These are phyloP conservation scores for Conus betulinus DNA, from an alignment of 1,140 invertebrate species.

Conservation along the genomic window DNA sequence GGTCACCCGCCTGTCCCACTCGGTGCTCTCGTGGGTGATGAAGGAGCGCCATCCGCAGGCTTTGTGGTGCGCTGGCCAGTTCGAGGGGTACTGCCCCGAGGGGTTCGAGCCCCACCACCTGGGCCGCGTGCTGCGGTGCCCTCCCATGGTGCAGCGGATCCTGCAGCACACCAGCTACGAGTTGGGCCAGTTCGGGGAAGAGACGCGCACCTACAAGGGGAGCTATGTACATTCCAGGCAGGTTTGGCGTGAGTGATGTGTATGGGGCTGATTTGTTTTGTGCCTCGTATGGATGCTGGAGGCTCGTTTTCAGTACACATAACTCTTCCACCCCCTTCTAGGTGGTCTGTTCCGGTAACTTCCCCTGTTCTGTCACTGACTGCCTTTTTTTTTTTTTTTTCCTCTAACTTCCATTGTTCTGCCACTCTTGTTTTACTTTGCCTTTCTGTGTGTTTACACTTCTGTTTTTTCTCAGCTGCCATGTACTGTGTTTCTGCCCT, in stretches of 20 bases:
- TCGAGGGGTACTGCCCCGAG: constrained; percentile 15
- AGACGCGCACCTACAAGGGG: neutral
- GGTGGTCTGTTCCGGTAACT: too few species aligned
- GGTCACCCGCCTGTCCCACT: neutral
- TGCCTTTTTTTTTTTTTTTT: too few species aligned
- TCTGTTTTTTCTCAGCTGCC: too few species aligned
- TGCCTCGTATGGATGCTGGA: too few species aligned
- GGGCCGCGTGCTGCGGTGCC: constrained; percentile 41
- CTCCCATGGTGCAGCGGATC: constrained; percentile 41
- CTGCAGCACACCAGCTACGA: constrained; percentile 31
- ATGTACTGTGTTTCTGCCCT: too few species aligned
- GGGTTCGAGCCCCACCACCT: constrained; percentile 18
- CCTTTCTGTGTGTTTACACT: too few species aligned
- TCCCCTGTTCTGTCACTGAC: too few species aligned
- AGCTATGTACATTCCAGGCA: neutral
- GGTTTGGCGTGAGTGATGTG: neutral
- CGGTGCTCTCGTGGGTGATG: neutral
- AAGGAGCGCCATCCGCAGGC: neutral
- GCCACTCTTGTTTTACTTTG: too few species aligned
- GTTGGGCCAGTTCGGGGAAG: constrained; percentile 1
- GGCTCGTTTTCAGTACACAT: too few species aligned
- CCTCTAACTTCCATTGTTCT: too few species aligned
- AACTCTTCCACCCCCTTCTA: too few species aligned
- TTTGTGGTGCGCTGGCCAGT: constrained; percentile 46
- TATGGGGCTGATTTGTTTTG: neutral